phyloP scores from a whole-genome alignment of 2,113 vertebrate genomes.

The Oncorhynchus keta region DNA sequence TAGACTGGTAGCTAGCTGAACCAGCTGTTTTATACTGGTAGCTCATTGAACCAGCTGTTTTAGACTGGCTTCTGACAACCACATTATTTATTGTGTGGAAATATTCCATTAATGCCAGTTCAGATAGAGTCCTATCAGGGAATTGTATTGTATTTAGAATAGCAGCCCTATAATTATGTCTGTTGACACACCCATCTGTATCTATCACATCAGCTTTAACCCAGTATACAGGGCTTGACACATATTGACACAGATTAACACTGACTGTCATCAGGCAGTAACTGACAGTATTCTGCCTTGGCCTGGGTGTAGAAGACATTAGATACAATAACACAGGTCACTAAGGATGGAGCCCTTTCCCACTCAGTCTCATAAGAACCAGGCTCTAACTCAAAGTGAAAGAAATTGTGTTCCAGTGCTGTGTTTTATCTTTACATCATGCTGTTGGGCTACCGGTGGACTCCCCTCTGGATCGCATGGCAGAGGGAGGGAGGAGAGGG shows the following conservation, averaged over 20 bases:
- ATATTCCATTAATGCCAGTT: too few species aligned
- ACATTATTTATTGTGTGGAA: too few species aligned
- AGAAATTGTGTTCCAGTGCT: slow-evolving; percentile 39
- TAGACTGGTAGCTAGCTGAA: too few species aligned
- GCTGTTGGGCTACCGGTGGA: neutral
- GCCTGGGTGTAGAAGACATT: slow-evolving; percentile 14
- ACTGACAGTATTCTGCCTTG: slow-evolving; percentile 45
- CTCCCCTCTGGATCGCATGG: neutral
- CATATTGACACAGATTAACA: slow-evolving; percentile 46
- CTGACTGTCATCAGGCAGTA: slow-evolving; percentile 48
- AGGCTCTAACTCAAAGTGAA: slow-evolving; percentile 43
- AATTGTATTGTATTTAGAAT: too few species aligned
- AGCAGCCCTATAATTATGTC: neutral
- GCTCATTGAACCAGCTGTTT: too few species aligned
- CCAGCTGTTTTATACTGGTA: too few species aligned
- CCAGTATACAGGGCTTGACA: slow-evolving; percentile 16
- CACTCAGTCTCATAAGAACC: slow-evolving; percentile 28
- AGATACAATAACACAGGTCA: slow-evolving; percentile 29
- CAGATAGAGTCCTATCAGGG: too few species aligned
- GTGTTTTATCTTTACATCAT: slow-evolving; percentile 14
- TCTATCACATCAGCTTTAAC: slow-evolving; percentile 49
- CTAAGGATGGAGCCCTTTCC: slow-evolving; percentile 2
- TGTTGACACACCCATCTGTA: slow-evolving; percentile 48
- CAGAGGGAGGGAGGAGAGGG: neutral
- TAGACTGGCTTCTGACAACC: too few species aligned